Evolutionary conservation across 2,797 vertebrate genomes (phyloP).

Genomic region (Xenops minutus): DNA sequence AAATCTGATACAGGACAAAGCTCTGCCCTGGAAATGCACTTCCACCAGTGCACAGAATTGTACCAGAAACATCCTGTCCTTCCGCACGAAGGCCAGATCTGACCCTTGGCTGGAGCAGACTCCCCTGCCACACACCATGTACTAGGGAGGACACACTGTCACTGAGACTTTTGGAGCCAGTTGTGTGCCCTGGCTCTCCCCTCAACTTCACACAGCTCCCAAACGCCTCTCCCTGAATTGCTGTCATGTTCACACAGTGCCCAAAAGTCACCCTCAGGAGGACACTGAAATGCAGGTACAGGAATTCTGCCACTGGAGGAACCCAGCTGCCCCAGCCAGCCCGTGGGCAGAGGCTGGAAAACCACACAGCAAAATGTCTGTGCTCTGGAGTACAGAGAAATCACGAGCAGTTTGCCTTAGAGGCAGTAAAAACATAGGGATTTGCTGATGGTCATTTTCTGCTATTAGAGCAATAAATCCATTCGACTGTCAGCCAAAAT

Average conservation of each 20-base stretch:
- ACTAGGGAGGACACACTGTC: not conserved
- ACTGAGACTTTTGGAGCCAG: not conserved
- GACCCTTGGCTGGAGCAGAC: not conserved
- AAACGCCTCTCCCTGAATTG: accelerated
- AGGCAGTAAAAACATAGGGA: not conserved
- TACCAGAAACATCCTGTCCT: not conserved
- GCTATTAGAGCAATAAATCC: conserved; percentile 52
- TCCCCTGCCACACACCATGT: not conserved
- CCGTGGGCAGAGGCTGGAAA: not conserved
- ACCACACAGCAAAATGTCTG: not conserved
- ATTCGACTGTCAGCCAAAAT: not conserved
- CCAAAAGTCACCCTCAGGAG: not conserved
- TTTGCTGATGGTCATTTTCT: conserved; percentile 25
- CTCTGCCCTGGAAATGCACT: not conserved
- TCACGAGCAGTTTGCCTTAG: not conserved
- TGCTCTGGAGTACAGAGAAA: not conserved
- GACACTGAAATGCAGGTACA: not conserved
- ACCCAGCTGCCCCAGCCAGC: not conserved
- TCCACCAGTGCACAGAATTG: not conserved
- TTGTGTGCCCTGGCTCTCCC: not conserved
- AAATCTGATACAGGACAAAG: not conserved
- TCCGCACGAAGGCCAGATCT: accelerated
- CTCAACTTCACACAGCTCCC: not conserved
- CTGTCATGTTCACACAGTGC: not conserved
- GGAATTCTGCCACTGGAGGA: not conserved